These are phyloP conservation scores for Cheilosia soror DNA, from an alignment of 2,888 invertebrate genomes.

Conservation along the genomic window DNA sequence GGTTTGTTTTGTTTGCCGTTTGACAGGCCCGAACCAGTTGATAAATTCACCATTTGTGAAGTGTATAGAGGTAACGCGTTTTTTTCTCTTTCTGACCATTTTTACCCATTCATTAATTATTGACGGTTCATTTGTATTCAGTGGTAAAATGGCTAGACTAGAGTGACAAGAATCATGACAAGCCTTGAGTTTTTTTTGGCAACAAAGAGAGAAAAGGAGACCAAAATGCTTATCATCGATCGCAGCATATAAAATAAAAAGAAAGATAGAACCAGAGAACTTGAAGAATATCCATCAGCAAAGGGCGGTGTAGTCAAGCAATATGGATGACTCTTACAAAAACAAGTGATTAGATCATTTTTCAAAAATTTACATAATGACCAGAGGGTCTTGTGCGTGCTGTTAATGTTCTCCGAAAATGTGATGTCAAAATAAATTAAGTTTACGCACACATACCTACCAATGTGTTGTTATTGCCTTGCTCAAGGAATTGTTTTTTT, in stretches of 20 bases:
- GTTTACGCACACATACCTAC: conserved; percentile 11
- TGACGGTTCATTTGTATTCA: conserved; percentile 47
- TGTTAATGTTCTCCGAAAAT: conserved; percentile 37
- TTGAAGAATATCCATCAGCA: conserved; percentile 14
- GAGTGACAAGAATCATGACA: conserved; percentile 41
- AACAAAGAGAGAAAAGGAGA: neutral
- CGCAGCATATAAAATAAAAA: conserved; percentile 1
- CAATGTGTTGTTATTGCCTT: neutral
- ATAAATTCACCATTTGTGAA: conserved; percentile 15
- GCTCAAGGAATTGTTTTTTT: conserved; percentile 1
- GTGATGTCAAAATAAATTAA: conserved; percentile 46
- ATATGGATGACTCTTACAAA: conserved; percentile 51
- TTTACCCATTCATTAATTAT: conserved; percentile 41
- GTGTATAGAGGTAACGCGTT: neutral
- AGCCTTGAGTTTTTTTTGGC: conserved; percentile 11
- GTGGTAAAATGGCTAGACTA: conserved; percentile 34
- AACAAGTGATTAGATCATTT: conserved; percentile 55
- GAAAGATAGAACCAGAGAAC: neutral
- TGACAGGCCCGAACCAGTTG: conserved; percentile 23
- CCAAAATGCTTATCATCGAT: conserved; percentile 27
- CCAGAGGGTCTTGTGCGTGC: conserved; percentile 28
- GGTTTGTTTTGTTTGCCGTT: neutral
- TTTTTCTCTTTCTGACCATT: neutral
- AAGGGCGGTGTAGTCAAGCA: conserved; percentile 15
- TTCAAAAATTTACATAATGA: conserved; percentile 58